These are phyloP conservation scores for Linyphia triangularis DNA, from an alignment of 2,888 invertebrate genomes.

Conservation along the genomic window DNA sequence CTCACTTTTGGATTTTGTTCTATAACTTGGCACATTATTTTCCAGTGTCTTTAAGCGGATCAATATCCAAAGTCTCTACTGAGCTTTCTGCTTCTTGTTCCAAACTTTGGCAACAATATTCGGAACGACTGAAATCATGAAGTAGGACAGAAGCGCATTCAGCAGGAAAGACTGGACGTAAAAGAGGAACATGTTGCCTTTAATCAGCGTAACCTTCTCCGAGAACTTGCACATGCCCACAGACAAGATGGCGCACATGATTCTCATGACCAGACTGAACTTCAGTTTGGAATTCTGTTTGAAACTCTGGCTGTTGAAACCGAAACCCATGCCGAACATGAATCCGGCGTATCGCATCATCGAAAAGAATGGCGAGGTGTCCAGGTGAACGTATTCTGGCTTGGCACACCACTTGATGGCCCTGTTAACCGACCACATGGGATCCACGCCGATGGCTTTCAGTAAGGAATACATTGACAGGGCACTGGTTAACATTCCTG, in stretches of 20 bases:
- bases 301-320: slow-evolving; percentile 73
- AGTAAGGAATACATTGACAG: slow-evolving; percentile 76
- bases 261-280: slow-evolving; percentile 68
- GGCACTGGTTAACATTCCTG: slow-evolving; percentile 75
- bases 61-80: not conserved
- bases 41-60: not conserved
- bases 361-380: slow-evolving; percentile 84
- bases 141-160: slow-evolving; percentile 74
- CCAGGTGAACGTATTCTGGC: slow-evolving; percentile 84
- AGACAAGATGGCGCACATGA: slow-evolving; percentile 72
- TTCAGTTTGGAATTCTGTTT: slow-evolving; percentile 17
- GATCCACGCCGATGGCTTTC: slow-evolving; percentile 82
- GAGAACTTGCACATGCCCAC: slow-evolving; percentile 74
- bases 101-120: slow-evolving; percentile 64
- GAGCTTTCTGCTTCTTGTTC: slow-evolving; percentile 22
- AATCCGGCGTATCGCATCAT: slow-evolving; percentile 80
- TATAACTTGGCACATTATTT: not conserved
- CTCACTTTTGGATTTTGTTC: too few relatives aligned
- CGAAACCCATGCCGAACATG: slow-evolving; percentile 77
- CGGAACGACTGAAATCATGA: slow-evolving; percentile 75
- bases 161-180: slow-evolving; percentile 74
- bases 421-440: slow-evolving; percentile 85
- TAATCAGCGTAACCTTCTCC: slow-evolving; percentile 73
- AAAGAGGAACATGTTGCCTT: slow-evolving; percentile 66
- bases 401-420: slow-evolving; percentile 87